Percentiles rank a stretch among this genome's conserved stretches.
phyloP scores from a whole-genome alignment of 2,888 invertebrate genomes.

The Phyto melanocephala region DNA sequence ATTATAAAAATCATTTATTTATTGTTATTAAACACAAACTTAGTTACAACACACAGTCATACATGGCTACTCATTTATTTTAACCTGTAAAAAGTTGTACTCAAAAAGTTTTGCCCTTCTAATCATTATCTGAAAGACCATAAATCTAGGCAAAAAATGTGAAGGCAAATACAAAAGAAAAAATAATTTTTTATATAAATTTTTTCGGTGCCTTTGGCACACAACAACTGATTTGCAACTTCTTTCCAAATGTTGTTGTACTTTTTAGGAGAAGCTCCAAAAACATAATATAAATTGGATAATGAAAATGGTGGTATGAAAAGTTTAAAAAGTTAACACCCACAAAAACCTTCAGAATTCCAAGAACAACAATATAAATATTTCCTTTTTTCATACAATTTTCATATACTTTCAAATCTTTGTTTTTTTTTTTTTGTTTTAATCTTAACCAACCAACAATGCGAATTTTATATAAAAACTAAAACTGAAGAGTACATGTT shows the following conservation, averaged over 20 bases:
- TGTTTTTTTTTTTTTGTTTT: background rate
- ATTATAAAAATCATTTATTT: conserved; percentile 1
- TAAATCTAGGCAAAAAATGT: conserved; percentile 62
- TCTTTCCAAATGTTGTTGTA: conserved; percentile 26
- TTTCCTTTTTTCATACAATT: too few relatives aligned
- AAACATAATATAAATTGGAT: conserved; percentile 19
- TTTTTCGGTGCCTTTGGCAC: conserved; percentile 23
- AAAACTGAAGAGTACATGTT: conserved; percentile 13
- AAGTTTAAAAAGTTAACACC: conserved; percentile 63
- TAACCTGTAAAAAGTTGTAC: conserved; percentile 49
- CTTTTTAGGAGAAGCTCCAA: conserved; percentile 12
- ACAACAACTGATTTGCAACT: conserved; percentile 4
- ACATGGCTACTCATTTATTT: conserved; percentile 57
- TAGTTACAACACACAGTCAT: background rate
- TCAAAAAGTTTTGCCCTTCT: conserved; percentile 61
- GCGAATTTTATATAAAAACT: conserved; percentile 46
- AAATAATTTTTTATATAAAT: conserved; percentile 42
- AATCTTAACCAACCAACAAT: conserved; percentile 55
- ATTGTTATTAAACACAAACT: background rate
- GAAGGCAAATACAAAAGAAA: conserved; percentile 44
- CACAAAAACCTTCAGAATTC: conserved; percentile 61
- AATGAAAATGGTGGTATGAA: conserved; percentile 57
- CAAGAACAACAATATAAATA: conserved; percentile 2
- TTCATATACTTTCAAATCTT: background rate
- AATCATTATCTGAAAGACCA: conserved; percentile 64